phyloP scores from a whole-genome alignment of 2,113 vertebrate species.

The Myiopsitta monachus region DNA sequence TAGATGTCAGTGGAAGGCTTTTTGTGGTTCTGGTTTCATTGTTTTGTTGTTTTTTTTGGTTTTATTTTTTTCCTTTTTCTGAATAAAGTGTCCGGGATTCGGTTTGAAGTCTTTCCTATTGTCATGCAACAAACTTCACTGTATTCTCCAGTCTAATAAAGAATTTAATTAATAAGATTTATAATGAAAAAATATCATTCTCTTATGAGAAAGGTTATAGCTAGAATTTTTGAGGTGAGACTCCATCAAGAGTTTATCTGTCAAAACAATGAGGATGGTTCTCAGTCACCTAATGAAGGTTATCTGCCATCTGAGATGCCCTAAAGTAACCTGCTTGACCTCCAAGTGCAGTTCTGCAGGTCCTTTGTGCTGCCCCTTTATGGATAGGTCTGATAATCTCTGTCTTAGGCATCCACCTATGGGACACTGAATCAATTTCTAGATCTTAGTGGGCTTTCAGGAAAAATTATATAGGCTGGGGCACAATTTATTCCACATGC shows the following conservation, averaged over 20 bases:
- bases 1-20: not conserved
- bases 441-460: not conserved
- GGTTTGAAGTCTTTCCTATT: constrained; percentile 31
- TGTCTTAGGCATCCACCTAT: not conserved
- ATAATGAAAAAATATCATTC: constrained; percentile 34
- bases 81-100: constrained; percentile 49
- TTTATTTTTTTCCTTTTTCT: not conserved
- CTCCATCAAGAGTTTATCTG: not conserved
- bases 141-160: not conserved
- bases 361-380: not conserved
- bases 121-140: not conserved
- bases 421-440: not conserved
- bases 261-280: not conserved
- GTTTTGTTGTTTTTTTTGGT: not conserved
- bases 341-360: not conserved
- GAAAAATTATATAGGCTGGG: not conserved
- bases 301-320: not conserved
- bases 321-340: not conserved
- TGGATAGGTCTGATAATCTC: not conserved
- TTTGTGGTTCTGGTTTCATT: not conserved
- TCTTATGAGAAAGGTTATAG: not conserved
- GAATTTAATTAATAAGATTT: not conserved
- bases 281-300: not conserved
- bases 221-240: constrained; percentile 41
- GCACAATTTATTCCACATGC: not conserved